Percentiles rank a stretch among this genome's conserved stretches.
Conservation (phyloP, 2,888 invertebrate genomes). For the Pammene aurita region DNA sequence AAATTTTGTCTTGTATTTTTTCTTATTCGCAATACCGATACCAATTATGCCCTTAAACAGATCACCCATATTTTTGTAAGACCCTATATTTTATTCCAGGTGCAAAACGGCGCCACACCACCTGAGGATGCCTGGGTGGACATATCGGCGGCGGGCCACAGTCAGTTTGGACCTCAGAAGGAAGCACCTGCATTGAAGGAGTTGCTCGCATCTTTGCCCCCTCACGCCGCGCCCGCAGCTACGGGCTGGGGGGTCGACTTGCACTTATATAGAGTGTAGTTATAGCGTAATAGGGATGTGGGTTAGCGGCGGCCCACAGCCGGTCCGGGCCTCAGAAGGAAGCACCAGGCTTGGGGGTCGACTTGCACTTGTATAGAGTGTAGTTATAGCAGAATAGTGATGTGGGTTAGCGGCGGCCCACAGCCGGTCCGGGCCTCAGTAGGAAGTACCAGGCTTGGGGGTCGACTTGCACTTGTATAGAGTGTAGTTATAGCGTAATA, state of each 20-base stretch:
- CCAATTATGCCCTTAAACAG: too few relatives aligned
- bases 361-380: too few relatives aligned
- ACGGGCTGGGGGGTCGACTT: conserved; percentile 88
- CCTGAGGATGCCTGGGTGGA: conserved; percentile 60
- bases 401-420: conserved; percentile 85
- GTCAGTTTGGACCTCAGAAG: conserved; percentile 79
- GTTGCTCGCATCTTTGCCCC: conserved; percentile 84
- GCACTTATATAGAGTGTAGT: conserved; percentile 78
- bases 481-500: conserved; percentile 43
- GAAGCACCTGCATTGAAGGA: conserved; percentile 75
- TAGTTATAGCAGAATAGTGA: too few relatives aligned
- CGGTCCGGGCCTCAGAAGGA: conserved; percentile 81
- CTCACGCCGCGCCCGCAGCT: conserved; percentile 82
- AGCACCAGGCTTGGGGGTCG: conserved; percentile 76
- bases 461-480: conserved; percentile 86
- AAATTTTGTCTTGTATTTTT: too few relatives aligned
- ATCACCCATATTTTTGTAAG: too few relatives aligned
- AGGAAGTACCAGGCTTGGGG: conserved; percentile 89
- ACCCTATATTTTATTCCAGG: conserved; percentile 28
- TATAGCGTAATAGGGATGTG: too few relatives aligned
- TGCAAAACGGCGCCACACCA: conserved; percentile 22
- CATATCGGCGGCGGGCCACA: conserved; percentile 85
- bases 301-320: conserved; percentile 83
- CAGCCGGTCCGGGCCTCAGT: too few relatives aligned
- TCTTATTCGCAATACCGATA: too few relatives aligned